Evolutionary conservation across 2,113 vertebrate species (phyloP).

Genomic region (Brachyhypopomus gauderio): DNA sequence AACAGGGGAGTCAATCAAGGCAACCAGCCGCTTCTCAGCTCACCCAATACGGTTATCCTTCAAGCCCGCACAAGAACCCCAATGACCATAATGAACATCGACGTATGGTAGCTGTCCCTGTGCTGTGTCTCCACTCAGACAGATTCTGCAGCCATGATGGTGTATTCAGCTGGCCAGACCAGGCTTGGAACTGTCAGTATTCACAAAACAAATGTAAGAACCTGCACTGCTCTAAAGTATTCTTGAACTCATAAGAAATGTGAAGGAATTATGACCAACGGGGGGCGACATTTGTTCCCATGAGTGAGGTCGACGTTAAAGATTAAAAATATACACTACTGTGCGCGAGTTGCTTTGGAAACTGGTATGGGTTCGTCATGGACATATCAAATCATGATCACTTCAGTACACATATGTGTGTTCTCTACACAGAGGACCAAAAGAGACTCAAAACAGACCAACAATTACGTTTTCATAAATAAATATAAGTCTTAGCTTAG

Average conservation of each 20-base stretch:
- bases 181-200: neutral
- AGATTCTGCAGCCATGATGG: neutral
- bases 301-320: neutral
- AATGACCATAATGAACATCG: too few species aligned
- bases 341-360: constrained; percentile 6
- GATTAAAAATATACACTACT: neutral
- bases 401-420: neutral
- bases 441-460: too few species aligned
- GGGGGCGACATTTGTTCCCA: neutral
- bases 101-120: too few species aligned
- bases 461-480: neutral
- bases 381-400: neutral
- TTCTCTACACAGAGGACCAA: neutral
- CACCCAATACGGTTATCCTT: neutral
- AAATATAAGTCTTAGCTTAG: too few species aligned
- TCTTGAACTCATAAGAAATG: neutral
- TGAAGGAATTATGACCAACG: neutral
- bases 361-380: neutral
- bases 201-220: too few species aligned
- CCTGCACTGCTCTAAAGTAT: neutral
- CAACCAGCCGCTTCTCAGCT: neutral
- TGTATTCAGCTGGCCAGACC: neutral
- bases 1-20: neutral
- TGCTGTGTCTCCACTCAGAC: neutral
- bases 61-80: too few species aligned